These are phyloP conservation scores for Vesta saturnalis DNA, from an alignment of 2,888 invertebrate species.

Conservation along the genomic window DNA sequence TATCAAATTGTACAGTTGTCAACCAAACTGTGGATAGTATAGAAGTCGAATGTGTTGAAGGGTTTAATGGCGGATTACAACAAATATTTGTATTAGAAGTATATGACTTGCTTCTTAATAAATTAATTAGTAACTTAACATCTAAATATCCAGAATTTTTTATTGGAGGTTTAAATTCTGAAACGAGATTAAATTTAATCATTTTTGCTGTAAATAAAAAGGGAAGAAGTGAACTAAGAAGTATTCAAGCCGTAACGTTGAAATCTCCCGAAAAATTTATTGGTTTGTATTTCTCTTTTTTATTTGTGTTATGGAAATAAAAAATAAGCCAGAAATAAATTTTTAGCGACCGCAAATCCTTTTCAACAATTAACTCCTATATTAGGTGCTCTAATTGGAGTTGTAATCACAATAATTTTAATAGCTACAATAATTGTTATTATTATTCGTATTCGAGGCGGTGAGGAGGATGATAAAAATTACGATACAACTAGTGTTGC, in stretches of 20 bases:
- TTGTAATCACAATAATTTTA: constrained; percentile 79
- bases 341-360: constrained; percentile 72
- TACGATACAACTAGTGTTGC: constrained; percentile 59
- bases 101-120: constrained; percentile 65
- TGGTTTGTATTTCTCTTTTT: constrained; percentile 61
- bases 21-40: constrained; percentile 79
- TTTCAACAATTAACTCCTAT: constrained; percentile 86
- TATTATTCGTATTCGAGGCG: constrained; percentile 72
- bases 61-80: constrained; percentile 80
- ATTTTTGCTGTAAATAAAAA: constrained; percentile 77
- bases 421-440: constrained; percentile 77
- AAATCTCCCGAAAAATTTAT: constrained; percentile 78
- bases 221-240: constrained; percentile 73
- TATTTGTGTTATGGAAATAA: no score
- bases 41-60: constrained; percentile 77
- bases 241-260: constrained; percentile 74
- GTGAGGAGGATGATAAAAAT: constrained; percentile 58
- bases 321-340: neutral
- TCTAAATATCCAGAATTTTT: constrained; percentile 71
- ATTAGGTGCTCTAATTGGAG: constrained; percentile 81
- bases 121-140: constrained; percentile 68
- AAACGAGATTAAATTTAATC: constrained; percentile 73
- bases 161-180: constrained; percentile 73
- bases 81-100: constrained; percentile 81
- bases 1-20: constrained; percentile 76